These are phyloP conservation scores for Silurus aristotelis DNA, from an alignment of 2,797 vertebrate genomes.

Conservation along the genomic window DNA sequence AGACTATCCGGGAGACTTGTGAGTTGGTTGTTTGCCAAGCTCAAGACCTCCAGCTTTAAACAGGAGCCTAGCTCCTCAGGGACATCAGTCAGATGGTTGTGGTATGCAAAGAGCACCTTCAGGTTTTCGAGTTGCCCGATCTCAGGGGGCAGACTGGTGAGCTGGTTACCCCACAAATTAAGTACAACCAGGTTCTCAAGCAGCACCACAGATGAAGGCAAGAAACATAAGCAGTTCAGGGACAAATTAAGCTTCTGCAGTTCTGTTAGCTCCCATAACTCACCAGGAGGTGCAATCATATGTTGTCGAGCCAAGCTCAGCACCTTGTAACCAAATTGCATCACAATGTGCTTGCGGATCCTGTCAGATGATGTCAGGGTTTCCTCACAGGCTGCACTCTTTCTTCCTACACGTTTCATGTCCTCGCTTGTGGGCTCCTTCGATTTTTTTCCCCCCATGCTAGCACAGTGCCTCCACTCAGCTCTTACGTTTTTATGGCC, in stretches of 20 bases:
- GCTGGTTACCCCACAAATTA: constrained; percentile 85
- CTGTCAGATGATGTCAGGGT: constrained; percentile 66
- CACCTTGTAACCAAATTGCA: constrained; percentile 74
- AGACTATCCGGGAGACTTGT: constrained; percentile 79
- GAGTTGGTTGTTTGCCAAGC: constrained; percentile 85
- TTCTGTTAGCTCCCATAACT: constrained; percentile 84
- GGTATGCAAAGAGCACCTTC: constrained; percentile 84
- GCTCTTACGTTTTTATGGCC: constrained; percentile 39
- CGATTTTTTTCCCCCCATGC: constrained; percentile 77
- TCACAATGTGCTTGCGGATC: constrained; percentile 71
- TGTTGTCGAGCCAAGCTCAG: constrained; percentile 84
- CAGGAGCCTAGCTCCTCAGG: constrained; percentile 85
- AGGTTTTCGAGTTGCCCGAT: constrained; percentile 83
- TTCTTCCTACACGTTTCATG: constrained; percentile 56
- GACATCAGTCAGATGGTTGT: constrained; percentile 82
- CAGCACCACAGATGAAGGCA: constrained; percentile 76
- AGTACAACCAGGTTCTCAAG: constrained; percentile 87
- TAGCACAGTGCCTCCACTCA: constrained; percentile 22
- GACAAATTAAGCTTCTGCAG: constrained; percentile 90
- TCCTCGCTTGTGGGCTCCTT: constrained; percentile 63
- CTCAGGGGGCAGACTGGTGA: constrained; percentile 83
- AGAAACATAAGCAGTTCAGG: constrained; percentile 77
- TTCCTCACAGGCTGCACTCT: constrained; percentile 70
- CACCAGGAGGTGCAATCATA: constrained; percentile 79
- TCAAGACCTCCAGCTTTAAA: constrained; percentile 83